Base-by-base conservation (phyloP, 2,888 invertebrate genomes). In the Megamerina dolium region DNA sequence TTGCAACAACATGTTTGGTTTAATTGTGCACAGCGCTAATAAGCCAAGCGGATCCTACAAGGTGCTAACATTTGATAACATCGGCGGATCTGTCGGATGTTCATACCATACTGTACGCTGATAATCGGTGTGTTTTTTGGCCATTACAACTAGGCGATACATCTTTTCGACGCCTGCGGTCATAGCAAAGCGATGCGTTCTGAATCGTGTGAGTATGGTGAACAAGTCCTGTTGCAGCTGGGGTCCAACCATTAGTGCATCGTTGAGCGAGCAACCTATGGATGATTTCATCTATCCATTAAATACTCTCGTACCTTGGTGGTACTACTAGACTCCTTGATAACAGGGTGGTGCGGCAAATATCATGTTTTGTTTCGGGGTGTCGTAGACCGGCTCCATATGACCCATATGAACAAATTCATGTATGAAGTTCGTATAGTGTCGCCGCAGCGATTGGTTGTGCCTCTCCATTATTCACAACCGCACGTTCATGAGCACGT, bases 151-250 rank as follows among this genome's bases (percentile, higher is more conserved):
- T 17, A 51, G 48, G 17, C 46, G 43, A 19, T 49, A 49, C 46
- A 49, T 53, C 30, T 49, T 46, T 8, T 34, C 46, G 16, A 49
- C 40, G 26, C 49, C 48, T 5, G 46, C 46, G 26, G 32, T 41
- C 33, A 50, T 43, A 17, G 46, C 42, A 30, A 42, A 48, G n/a
- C 40, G 47, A 20, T 49, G 45, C 10, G 45, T 38, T 30, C 49
- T 29, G 9, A 50, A 18, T 2, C 44, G 43, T 9, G 43, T 10
- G 1, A 44, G 21, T 5, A 45, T 49, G 2, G 45, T 26, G 34
- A 43, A 47, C 2, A 52, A 29, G 29, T 49, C n/a, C n/a, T n/a
- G n/a, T n/a, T n/a, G n/a, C n/a, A n/a, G n/a, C n/a, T n/a, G n/a
- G n/a, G n/a, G n/a, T n/a, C n/a, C n/a, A n/a, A n/a, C n/a, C n/a